Evolutionary conservation across 2,113 vertebrate genomes (phyloP).

Genomic region (Saimiri boliviensis): DNA sequence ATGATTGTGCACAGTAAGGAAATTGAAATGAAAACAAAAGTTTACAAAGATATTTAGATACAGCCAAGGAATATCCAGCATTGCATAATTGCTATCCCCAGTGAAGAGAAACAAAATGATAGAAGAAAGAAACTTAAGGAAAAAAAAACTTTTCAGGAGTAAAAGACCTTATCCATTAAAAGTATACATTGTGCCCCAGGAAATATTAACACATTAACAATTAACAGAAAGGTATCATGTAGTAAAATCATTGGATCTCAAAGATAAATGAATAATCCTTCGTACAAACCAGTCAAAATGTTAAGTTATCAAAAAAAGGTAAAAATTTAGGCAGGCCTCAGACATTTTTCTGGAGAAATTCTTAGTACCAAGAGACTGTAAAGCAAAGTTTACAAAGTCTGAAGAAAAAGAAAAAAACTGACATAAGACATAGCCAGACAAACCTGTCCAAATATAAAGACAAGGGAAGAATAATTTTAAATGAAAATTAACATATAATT

Average conservation of each 20-base stretch:
- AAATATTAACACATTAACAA: background rate
- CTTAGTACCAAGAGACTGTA: background rate
- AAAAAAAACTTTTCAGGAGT: background rate
- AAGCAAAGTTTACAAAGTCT: background rate
- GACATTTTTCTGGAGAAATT: background rate
- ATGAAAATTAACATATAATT: background rate
- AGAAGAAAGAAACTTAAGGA: background rate
- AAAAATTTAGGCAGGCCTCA: background rate
- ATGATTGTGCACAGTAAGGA: background rate
- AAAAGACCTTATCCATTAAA: background rate
- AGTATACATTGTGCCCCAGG: background rate
- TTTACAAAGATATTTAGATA: background rate
- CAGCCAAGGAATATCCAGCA: background rate
- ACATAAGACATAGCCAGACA: background rate
- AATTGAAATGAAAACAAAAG: background rate
- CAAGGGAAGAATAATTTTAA: background rate
- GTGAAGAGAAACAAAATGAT: background rate
- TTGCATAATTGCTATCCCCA: background rate
- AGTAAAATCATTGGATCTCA: background rate
- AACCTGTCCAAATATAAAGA: background rate
- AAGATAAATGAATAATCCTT: background rate
- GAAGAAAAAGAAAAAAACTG: background rate
- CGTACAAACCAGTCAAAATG: background rate
- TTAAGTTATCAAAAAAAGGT: background rate
- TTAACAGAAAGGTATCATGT: background rate